Evolutionary conservation across 2,797 vertebrate genomes (phyloP).

Genomic region (Graptemys geographica): DNA sequence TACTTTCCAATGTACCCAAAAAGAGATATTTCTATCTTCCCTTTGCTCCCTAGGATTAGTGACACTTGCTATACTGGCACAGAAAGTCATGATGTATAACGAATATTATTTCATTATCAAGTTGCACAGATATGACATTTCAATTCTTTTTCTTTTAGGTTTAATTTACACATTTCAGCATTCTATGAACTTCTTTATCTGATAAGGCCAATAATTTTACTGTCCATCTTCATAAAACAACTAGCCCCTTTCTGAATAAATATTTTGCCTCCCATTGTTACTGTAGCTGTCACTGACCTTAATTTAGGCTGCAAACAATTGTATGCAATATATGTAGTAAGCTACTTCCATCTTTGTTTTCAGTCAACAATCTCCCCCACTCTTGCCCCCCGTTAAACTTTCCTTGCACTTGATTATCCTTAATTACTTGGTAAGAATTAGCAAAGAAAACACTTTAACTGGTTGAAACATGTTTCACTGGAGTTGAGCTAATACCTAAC

Average conservation of each 20-base stretch:
- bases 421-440: background rate
- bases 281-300: background rate
- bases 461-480: background rate
- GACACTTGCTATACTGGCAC: background rate
- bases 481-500: background rate
- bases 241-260: background rate
- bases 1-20: constrained; percentile 13
- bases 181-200: background rate
- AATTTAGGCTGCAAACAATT: background rate
- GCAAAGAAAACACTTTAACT: background rate
- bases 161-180: constrained; percentile 1
- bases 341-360: background rate
- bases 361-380: background rate
- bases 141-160: background rate
- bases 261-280: background rate
- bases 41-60: background rate
- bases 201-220: background rate
- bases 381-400: background rate
- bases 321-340: background rate
- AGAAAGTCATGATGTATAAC: background rate
- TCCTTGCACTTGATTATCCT: background rate
- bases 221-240: background rate
- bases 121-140: background rate
- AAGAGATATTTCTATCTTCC: background rate
- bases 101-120: background rate